Evolutionary conservation across 2,888 invertebrate genomes (phyloP).

Genomic region (Petrophora chlorosata): DNA sequence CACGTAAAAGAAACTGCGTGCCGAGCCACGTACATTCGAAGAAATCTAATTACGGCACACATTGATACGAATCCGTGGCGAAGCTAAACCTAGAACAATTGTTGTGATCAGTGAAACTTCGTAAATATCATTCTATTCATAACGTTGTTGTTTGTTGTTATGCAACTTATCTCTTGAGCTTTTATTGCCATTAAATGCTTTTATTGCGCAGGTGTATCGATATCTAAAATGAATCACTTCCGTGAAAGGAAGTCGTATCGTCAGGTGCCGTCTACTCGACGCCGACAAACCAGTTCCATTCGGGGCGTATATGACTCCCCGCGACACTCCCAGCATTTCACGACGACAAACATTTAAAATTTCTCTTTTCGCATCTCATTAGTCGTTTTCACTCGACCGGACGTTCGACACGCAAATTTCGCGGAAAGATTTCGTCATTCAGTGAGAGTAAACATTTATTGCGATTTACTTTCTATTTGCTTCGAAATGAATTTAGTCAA

Average conservation of each 20-base stretch:
- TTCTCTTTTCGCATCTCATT: constrained; percentile 83
- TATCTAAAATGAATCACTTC: constrained; percentile 35
- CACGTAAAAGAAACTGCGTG: constrained; percentile 82
- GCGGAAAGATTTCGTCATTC: constrained; percentile 63
- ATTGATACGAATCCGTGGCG: constrained; percentile 39
- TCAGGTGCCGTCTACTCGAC: constrained; percentile 53
- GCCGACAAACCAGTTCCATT: constrained; percentile 71
- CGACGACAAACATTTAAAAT: constrained; percentile 78
- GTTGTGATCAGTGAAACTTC: constrained; percentile 10
- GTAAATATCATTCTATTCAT: constrained; percentile 13
- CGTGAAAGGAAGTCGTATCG: constrained; percentile 51
- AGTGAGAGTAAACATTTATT: constrained; percentile 75
- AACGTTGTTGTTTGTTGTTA: constrained; percentile 12
- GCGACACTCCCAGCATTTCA: constrained; percentile 78
- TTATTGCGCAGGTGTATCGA: constrained; percentile 8
- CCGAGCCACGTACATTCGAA: constrained; percentile 64
- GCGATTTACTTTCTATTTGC: constrained; percentile 71
- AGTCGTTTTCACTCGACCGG: constrained; percentile 78
- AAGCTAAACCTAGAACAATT: constrained; percentile 16
- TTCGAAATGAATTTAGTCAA: constrained; percentile 60
- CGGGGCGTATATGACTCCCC: constrained; percentile 73
- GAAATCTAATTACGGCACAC: constrained; percentile 72
- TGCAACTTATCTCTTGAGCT: constrained; percentile 15
- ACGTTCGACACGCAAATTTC: constrained; percentile 69
- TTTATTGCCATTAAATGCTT: constrained; percentile 18